A percentile compares a stretch with the other conserved stretches of the same genome.
phyloP scores from a whole-genome alignment of 2,113 vertebrate genomes.

The Acinonyx jubatus region DNA sequence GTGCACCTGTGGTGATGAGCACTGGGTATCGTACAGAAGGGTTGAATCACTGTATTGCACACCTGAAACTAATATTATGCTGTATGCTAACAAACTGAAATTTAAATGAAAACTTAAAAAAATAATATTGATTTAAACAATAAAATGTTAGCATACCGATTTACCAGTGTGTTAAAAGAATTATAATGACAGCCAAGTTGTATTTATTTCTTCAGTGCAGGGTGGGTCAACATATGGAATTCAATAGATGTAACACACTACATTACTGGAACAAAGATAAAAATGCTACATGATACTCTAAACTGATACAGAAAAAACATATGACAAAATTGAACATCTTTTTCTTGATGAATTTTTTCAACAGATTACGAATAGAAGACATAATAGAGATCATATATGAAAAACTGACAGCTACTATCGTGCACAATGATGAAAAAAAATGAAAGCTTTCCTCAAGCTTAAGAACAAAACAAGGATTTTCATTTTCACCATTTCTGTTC shows the following conservation, averaged over 20 bases:
- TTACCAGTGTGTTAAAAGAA: neutral
- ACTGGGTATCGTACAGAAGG: neutral
- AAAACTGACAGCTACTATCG: neutral
- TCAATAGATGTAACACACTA: neutral
- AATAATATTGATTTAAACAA: neutral
- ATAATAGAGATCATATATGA: neutral
- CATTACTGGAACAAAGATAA: neutral
- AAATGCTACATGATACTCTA: neutral
- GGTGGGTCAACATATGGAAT: neutral
- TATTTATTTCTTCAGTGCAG: neutral
- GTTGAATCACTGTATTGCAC: neutral
- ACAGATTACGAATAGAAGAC: neutral
- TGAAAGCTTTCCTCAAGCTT: neutral
- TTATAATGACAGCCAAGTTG: neutral
- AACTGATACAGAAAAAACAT: neutral
- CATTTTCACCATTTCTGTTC: neutral
- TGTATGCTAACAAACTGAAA: neutral
- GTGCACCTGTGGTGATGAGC: neutral
- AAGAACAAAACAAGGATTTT: neutral
- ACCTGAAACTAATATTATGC: neutral
- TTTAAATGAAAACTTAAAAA: neutral
- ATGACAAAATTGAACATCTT: neutral
- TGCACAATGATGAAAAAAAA: neutral
- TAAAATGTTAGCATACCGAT: neutral
- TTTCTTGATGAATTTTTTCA: neutral